Conservation (phyloP, 2,797 vertebrate species). For the Sebastes dallii region DNA sequence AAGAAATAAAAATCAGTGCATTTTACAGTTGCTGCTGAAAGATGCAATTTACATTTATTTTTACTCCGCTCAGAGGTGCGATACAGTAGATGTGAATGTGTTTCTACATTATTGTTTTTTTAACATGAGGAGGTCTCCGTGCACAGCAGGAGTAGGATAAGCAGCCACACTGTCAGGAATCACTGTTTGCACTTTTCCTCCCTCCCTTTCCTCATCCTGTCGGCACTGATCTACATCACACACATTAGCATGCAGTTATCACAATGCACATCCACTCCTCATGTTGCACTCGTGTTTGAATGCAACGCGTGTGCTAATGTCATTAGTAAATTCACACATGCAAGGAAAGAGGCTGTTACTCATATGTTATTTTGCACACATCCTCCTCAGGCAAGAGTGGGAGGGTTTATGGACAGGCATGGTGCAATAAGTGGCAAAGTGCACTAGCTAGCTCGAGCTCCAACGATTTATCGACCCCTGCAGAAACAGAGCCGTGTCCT, state of each 20-base stretch:
- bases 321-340: neutral
- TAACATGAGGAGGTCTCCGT: neutral
- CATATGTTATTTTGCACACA: neutral
- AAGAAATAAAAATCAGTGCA: neutral
- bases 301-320: slow-evolving; percentile 7
- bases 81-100: neutral
- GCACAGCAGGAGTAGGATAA: neutral
- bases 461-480: slow-evolving; percentile 61
- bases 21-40: neutral
- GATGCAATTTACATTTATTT: neutral
- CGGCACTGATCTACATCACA: neutral
- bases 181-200: neutral
- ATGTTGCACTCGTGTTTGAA: slow-evolving; percentile 7
- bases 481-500: slow-evolving; percentile 51
- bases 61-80: accelerated
- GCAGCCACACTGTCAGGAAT: neutral
- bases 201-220: neutral
- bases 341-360: neutral
- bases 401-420: slow-evolving; percentile 38
- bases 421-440: slow-evolving; percentile 49
- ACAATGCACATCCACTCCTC: neutral
- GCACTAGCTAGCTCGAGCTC: slow-evolving; percentile 37
- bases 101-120: neutral
- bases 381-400: neutral
- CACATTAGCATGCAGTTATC: slow-evolving; percentile 10